phyloP scores from a whole-genome alignment of 2,888 invertebrate genomes.

The Nemotelus pantherinus region DNA sequence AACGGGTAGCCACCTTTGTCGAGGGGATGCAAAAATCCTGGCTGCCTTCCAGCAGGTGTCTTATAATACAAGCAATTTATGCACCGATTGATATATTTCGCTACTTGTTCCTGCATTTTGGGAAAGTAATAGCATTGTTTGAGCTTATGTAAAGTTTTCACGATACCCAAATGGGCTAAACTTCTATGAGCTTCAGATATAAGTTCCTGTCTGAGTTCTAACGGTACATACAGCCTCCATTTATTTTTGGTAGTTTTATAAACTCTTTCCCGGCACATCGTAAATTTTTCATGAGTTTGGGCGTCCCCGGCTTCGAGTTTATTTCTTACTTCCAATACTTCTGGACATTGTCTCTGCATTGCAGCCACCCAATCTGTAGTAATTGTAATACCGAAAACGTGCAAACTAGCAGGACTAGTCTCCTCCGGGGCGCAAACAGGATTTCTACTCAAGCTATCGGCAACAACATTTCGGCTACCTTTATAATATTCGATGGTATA shows the following conservation, averaged over 20 bases:
- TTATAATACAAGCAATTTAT: conserved; percentile 37
- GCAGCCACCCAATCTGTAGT: conserved; percentile 25
- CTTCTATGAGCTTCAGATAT: conserved; percentile 16
- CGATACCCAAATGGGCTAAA: conserved; percentile 22
- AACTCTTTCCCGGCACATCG: not conserved
- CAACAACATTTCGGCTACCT: conserved; percentile 15
- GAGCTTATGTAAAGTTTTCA: conserved; percentile 17
- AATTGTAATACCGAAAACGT: conserved; percentile 6
- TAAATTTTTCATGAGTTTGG: conserved; percentile 10
- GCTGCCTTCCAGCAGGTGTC: conserved; percentile 22
- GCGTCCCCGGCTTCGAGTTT: conserved; percentile 8
- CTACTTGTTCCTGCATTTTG: not conserved
- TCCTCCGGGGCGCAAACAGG: conserved; percentile 7
- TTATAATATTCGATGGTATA: conserved; percentile 36
- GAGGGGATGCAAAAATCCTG: conserved; percentile 36
- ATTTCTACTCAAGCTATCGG: conserved; percentile 41
- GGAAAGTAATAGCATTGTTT: conserved; percentile 31
- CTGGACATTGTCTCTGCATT: conserved; percentile 9
- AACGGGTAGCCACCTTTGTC: conserved; percentile 31
- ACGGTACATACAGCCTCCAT: conserved; percentile 18
- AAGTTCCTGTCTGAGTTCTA: not conserved
- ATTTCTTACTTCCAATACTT: not conserved
- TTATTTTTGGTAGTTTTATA: not conserved
- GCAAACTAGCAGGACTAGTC: not conserved
- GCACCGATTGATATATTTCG: conserved; percentile 23